Evolutionary conservation across 2,888 invertebrate species (phyloP).

Genomic region (Amiota communis): DNA sequence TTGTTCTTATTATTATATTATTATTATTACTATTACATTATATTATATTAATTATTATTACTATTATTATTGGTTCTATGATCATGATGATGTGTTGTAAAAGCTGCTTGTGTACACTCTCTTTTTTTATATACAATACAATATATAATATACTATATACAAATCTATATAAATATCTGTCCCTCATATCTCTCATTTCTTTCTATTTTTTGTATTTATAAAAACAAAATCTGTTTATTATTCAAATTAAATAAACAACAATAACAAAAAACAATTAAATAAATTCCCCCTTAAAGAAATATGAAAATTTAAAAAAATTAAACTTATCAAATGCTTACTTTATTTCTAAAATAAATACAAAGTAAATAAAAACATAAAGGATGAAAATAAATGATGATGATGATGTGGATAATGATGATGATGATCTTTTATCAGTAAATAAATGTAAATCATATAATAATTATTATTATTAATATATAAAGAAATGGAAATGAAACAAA

Average conservation of each 20-base stretch:
- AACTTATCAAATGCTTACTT: constrained; percentile 63
- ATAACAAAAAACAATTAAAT: neutral
- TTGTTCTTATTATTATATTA: constrained; percentile 14
- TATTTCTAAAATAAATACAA: constrained; percentile 67
- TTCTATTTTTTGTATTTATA: neutral
- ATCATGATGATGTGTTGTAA: neutral
- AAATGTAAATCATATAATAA: too few species aligned
- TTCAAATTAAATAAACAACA: too few species aligned
- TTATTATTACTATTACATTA: neutral
- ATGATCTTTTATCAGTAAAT: constrained; percentile 46
- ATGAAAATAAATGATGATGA: too few species aligned
- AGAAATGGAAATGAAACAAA: too few species aligned
- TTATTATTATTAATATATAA: too few species aligned
- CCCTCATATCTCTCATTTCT: neutral
- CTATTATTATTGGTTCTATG: neutral
- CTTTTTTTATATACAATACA: neutral
- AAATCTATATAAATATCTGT: neutral
- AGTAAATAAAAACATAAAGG: constrained; percentile 30
- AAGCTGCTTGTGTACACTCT: neutral
- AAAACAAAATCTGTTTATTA: too few species aligned
- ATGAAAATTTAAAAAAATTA: constrained; percentile 48
- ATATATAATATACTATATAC: neutral
- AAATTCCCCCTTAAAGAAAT: constrained; percentile 1
- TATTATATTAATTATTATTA: constrained; percentile 12
- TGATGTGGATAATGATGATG: constrained; percentile 32